These are phyloP conservation scores for Paratrypauchen microcephalus DNA, from an alignment of 2,797 vertebrate species.

Conservation along the genomic window DNA sequence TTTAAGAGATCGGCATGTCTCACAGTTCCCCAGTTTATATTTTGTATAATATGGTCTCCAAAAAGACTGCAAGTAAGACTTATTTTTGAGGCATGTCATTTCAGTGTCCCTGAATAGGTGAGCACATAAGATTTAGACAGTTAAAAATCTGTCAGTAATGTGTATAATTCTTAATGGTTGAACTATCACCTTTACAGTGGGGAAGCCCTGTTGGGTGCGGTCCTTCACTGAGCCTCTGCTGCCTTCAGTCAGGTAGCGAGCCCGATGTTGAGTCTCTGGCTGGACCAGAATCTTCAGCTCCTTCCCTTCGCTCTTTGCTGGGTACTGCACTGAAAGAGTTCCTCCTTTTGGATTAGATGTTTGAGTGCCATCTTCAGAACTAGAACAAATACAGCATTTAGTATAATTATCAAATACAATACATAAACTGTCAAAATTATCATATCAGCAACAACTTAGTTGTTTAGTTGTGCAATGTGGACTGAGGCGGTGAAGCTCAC, in stretches of 20 bases:
- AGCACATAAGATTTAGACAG: neutral
- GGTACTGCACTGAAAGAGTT: slow-evolving; percentile 88
- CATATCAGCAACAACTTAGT: neutral
- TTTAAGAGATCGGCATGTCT: too few relatives aligned
- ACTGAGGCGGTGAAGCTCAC: slow-evolving; percentile 37
- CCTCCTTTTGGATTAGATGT: slow-evolving; percentile 81
- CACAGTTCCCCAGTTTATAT: too few relatives aligned
- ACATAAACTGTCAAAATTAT: neutral
- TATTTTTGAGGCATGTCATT: neutral
- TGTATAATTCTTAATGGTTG: neutral
- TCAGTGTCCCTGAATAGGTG: neutral
- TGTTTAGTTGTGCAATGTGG: neutral
- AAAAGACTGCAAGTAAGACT: too few relatives aligned
- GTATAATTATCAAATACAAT: neutral
- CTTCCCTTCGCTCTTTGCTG: slow-evolving; percentile 91
- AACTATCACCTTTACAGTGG: slow-evolving; percentile 89
- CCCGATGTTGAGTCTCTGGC: slow-evolving; percentile 95
- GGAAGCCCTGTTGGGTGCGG: slow-evolving; percentile 94
- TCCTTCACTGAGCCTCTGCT: slow-evolving; percentile 98
- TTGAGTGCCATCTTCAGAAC: slow-evolving; percentile 69
- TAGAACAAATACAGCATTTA: slow-evolving; percentile 52
- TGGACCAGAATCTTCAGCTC: slow-evolving; percentile 96
- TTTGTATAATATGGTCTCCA: too few relatives aligned
- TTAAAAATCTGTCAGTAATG: too few relatives aligned
- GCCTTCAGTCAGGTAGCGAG: slow-evolving; percentile 96